A percentile compares a stretch with the other conserved stretches of the same genome.
Evolutionary conservation across 2,888 invertebrate species (phyloP).

Genomic region (Amphimallon solstitiale): DNA sequence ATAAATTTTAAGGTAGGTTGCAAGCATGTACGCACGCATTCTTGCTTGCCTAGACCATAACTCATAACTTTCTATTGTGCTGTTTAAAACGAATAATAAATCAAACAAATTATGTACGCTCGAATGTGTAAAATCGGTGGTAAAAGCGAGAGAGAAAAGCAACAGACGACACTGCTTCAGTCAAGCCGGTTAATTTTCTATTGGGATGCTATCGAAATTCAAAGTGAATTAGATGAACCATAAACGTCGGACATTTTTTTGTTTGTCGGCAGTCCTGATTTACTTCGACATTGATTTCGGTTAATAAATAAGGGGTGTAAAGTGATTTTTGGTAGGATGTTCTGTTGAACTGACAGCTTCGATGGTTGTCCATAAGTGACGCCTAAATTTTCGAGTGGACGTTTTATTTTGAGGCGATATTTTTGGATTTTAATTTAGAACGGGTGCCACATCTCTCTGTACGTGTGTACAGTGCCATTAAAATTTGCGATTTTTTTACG

Average conservation of each 20-base stretch:
- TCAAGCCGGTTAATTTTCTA: slow-evolving; percentile 30
- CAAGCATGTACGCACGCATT: not conserved
- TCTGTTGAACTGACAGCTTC: slow-evolving; percentile 39
- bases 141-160: not conserved
- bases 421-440: slow-evolving; percentile 35
- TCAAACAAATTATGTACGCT: too few relatives aligned
- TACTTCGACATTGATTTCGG: slow-evolving; percentile 60
- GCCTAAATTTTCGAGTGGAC: slow-evolving; percentile 35
- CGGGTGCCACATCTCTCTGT: slow-evolving; percentile 7
- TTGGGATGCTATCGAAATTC: slow-evolving; percentile 48
- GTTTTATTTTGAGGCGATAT: slow-evolving; percentile 31
- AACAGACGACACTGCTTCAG: slow-evolving; percentile 18
- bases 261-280: slow-evolving; percentile 55
- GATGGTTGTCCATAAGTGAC: slow-evolving; percentile 37
- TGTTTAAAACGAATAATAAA: too few relatives aligned
- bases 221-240: slow-evolving; percentile 59
- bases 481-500: slow-evolving; percentile 23
- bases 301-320: slow-evolving; percentile 60
- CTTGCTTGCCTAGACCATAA: not conserved
- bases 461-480: slow-evolving; percentile 23
- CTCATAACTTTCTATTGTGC: not conserved
- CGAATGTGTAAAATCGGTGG: not conserved
- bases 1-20: not conserved
- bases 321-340: slow-evolving; percentile 52
- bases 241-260: slow-evolving; percentile 54